Evolutionary conservation across 2,888 invertebrate species (phyloP), one percentile per base, ranked within the genome.

Genomic region (Unio pictorum): DNA sequence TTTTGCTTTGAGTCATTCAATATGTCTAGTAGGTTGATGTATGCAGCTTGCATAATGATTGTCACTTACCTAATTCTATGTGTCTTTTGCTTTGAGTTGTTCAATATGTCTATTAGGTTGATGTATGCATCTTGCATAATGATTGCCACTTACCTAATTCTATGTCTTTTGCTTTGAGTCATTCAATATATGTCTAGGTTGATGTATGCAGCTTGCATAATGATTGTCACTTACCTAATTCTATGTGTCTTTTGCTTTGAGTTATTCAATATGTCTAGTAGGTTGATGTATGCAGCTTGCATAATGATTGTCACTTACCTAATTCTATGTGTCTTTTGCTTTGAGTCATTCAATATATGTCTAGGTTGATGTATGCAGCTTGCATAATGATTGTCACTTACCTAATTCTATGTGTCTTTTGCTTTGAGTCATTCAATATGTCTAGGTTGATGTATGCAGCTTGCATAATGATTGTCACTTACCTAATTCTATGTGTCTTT

Each of bases 401-500:
- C 89, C 88, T 88, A 74, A 88, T 77, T 71, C 85, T 78, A 60
- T 87, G 87, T 61, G 85, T 84, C 55, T 82, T 82, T 17, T 85
- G 74, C 20, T 83, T 77, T 11, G 76, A 72, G 69, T 88, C 84
- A 59, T 80, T 76, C 23, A 89, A 77, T 26, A 80, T 78, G 63
- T 81, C 81, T 70, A 89, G 78, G 64, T 82, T 77, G 57, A 90
- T 76, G 73, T 83, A 88, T n/a, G 86, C 85, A 54, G 87, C 23
- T 23, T 23, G 23, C 23, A 23, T 23, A 23, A 23, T 23, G 23
- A 23, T 23, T 23, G 23, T 23, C 23, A 23, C 23, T 23, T 23
- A 88, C 89, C 88, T 88, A 74, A 88, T 77, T 71, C 85, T 78
- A 60, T 87, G 87, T 61, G 85, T 84, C 55, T 82, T 82, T 17